A percentile compares a stretch with the other conserved stretches of the same genome.
Conservation (phyloP, 2,797 vertebrate genomes). For the Hippoglossus hippoglossus region DNA sequence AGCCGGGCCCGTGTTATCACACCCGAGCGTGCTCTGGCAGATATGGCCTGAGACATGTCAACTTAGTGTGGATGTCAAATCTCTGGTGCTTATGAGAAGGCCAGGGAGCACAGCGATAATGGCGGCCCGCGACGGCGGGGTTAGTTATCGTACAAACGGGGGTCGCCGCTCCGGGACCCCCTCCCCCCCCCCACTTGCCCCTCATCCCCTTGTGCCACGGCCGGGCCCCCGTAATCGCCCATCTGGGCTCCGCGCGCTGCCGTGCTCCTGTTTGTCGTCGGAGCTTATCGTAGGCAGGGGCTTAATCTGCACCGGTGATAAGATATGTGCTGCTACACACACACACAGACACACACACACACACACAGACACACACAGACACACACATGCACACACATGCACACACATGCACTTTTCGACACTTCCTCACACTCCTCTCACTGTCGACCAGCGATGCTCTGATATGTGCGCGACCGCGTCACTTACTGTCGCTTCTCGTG, state of each 20-base stretch:
- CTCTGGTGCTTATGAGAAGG: slow-evolving; percentile 54
- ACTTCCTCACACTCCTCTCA: slow-evolving; percentile 25
- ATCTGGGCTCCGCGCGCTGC: slow-evolving; percentile 51
- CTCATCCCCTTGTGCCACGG: slow-evolving; percentile 14
- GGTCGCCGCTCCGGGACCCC: slow-evolving; percentile 32
- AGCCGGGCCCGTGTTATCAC: neutral
- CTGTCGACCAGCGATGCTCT: slow-evolving; percentile 22
- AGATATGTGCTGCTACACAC: slow-evolving; percentile 44
- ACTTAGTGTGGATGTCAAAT: slow-evolving; percentile 46
- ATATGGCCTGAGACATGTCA: slow-evolving; percentile 36
- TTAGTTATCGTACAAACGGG: slow-evolving; percentile 62
- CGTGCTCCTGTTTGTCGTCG: slow-evolving; percentile 54
- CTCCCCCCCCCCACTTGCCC: too few relatives aligned
- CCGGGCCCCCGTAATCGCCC: slow-evolving; percentile 60
- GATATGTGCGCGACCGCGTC: slow-evolving; percentile 4
- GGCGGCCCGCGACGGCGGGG: slow-evolving; percentile 23
- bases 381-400: slow-evolving; percentile 28
- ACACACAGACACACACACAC: slow-evolving; percentile 24
- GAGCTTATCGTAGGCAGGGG: slow-evolving; percentile 68
- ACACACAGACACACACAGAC: slow-evolving; percentile 32
- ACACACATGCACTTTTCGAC: slow-evolving; percentile 4
- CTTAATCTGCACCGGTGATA: slow-evolving; percentile 74
- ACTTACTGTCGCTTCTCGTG: slow-evolving; percentile 7
- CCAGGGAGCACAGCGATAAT: slow-evolving; percentile 67
- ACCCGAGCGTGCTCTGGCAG: neutral